phyloP scores from a whole-genome alignment of 2,797 vertebrate species.

The Eleutherodactylus coqui region DNA sequence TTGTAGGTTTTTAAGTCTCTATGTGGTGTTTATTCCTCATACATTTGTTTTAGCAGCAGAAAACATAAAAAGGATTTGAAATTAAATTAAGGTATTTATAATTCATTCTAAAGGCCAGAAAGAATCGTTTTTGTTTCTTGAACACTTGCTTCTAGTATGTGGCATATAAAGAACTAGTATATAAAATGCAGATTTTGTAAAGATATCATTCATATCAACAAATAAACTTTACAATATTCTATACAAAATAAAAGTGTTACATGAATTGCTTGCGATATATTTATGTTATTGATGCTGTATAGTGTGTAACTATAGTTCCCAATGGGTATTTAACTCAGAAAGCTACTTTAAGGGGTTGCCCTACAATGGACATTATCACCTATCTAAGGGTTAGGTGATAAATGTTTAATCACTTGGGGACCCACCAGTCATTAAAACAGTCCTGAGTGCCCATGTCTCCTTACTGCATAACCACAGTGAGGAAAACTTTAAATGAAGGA shows the following conservation, averaged over 20 bases:
- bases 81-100: slow-evolving; percentile 54
- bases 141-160: slow-evolving; percentile 68
- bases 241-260: slow-evolving; percentile 77
- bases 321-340: background rate
- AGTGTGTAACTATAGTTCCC: background rate
- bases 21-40: slow-evolving; percentile 58
- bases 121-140: background rate
- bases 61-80: slow-evolving; percentile 41
- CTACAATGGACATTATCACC: too few relatives aligned
- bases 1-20: slow-evolving; percentile 55
- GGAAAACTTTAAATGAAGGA: too few relatives aligned
- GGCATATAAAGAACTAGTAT: slow-evolving; percentile 75
- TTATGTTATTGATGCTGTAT: slow-evolving; percentile 19
- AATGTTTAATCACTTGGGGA: too few relatives aligned
- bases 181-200: slow-evolving; percentile 74
- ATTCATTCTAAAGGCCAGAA: background rate
- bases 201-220: slow-evolving; percentile 77
- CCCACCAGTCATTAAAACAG: too few relatives aligned
- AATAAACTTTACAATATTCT: slow-evolving; percentile 76
- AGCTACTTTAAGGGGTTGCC: too few relatives aligned
- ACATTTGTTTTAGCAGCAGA: slow-evolving; percentile 38
- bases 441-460: too few relatives aligned
- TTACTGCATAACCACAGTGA: too few relatives aligned
- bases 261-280: slow-evolving; percentile 70
- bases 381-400: too few relatives aligned